Evolutionary conservation across 92 coral and sea anemone species (phyloP), one percentile per base, ranked within the genome.

Genomic region (Paramuricea clavata): DNA sequence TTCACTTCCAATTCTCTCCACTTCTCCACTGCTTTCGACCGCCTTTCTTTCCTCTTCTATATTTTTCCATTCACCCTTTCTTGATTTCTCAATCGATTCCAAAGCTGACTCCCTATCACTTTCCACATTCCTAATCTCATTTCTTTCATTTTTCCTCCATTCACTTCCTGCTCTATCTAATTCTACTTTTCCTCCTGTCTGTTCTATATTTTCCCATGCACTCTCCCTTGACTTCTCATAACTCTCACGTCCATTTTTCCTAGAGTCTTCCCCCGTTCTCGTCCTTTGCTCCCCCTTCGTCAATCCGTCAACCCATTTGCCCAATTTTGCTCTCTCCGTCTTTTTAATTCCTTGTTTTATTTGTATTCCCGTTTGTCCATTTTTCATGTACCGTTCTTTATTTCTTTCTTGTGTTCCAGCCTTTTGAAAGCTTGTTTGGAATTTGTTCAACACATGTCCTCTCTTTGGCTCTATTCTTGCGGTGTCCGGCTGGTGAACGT

Each of bases 1-100:
- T 28, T 30, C 78, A 33, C 39, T 67, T 67, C 78, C 49, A 9
- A 34, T 30, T 67, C 62, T 60, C 1, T 49, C 81, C 43, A 49
- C 23, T 77, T 33, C 62, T n/a, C 12, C 22, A 67, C 13, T 60
- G 27, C 36, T 35, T 21, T 54, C 60, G 12, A 17, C 31, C 50
- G 36, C 41, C 60, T 42, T 32, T 75, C 28, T 28, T 31, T 54
- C 60, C 49, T 60, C 26, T 67, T 39, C 28, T 28, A 8, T 21
- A 13, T 10, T 10, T 67, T 21, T 39, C n/a, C 82, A 8, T 77
- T 49, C 68, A 54, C 26, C 42, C 32, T 4, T 6, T 52, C 42
- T 26, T 60, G 65, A 36, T 23, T n/a, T 49, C 68, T 67, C 68
- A 27, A n/a, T 22, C n/a, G n/a, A n/a, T n/a, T n/a, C n/a, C n/a